Conservation (phyloP, 1,140 invertebrate genomes). For the Arctopsyche grandis region DNA sequence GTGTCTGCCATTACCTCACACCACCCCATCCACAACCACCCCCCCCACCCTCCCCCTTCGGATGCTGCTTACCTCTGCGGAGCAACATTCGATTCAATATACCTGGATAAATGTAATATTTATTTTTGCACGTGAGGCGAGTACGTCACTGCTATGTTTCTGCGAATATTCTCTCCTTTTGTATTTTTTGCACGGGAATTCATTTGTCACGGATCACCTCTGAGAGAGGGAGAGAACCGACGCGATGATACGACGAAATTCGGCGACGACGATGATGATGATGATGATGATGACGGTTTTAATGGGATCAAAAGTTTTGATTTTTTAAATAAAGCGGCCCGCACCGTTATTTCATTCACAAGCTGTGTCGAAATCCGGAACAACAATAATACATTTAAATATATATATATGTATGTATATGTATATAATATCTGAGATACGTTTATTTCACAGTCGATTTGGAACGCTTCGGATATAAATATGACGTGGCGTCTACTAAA, state of each 20-base stretch:
- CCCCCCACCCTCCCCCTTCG: neutral
- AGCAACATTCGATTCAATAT: slow-evolving; percentile 46
- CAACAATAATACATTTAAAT: too few species aligned
- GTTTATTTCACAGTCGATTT: slow-evolving; percentile 22
- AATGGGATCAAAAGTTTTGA: too few species aligned
- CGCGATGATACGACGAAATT: too few species aligned
- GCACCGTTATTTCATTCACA: slow-evolving; percentile 6
- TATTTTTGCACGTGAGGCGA: slow-evolving; percentile 41
- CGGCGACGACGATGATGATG: too few species aligned
- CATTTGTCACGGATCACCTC: too few species aligned
- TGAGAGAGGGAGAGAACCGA: too few species aligned
- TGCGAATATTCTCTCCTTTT: slow-evolving; percentile 12
- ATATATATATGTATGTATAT: too few species aligned
- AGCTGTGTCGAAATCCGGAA: too few species aligned
- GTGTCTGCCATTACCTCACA: slow-evolving; percentile 38
- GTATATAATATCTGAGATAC: neutral
- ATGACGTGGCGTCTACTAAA: too few species aligned
- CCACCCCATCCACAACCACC: neutral
- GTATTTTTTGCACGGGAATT: too few species aligned
- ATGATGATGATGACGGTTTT: too few species aligned
- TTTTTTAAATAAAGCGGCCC: too few species aligned
- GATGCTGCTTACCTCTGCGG: slow-evolving; percentile 8
- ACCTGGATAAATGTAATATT: slow-evolving; percentile 48
- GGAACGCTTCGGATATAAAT: neutral
- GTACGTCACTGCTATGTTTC: slow-evolving; percentile 28